Percentiles rank a stretch among this genome's conserved stretches.
These are phyloP conservation scores for Ellobius talpinus DNA, from an alignment of 2,113 vertebrate species.

Conservation along the genomic window DNA sequence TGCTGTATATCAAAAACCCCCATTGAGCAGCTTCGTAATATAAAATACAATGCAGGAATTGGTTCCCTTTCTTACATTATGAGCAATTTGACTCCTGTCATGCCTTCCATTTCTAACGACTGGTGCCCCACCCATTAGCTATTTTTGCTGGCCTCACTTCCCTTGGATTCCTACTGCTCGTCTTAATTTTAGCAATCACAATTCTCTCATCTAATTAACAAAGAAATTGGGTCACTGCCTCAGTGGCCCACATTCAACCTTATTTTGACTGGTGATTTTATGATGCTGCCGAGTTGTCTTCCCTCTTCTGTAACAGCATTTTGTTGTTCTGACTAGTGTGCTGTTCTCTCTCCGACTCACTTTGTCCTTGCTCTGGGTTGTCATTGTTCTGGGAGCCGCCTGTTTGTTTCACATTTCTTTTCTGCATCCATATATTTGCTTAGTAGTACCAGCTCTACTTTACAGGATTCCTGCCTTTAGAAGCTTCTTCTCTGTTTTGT, in stretches of 20 bases:
- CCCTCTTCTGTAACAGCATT: background rate
- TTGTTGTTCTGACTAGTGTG: background rate
- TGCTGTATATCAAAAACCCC: background rate
- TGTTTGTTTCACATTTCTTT: background rate
- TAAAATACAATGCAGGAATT: background rate
- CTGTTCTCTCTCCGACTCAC: background rate
- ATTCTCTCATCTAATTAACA: conserved; percentile 83
- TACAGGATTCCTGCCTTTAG: background rate
- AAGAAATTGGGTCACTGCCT: conserved; percentile 78
- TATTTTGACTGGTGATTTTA: conserved; percentile 77
- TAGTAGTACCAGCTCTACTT: background rate
- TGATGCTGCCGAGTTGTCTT: conserved; percentile 53
- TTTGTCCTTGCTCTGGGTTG: background rate
- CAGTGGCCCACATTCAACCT: conserved; percentile 73
- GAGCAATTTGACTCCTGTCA: background rate
- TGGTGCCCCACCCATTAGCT: conserved; percentile 60
- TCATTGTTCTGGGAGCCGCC: too few relatives aligned
- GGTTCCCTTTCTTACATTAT: background rate
- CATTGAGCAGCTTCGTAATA: background rate
- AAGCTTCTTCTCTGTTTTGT: background rate
- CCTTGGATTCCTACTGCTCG: conserved; percentile 62
- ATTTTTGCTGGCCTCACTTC: conserved; percentile 78
- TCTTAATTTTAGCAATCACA: conserved; percentile 83
- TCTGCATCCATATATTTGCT: background rate
- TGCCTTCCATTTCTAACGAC: conserved; percentile 50